phyloP scores from a whole-genome alignment of 2,888 invertebrate genomes.

The Athalia circularis region DNA sequence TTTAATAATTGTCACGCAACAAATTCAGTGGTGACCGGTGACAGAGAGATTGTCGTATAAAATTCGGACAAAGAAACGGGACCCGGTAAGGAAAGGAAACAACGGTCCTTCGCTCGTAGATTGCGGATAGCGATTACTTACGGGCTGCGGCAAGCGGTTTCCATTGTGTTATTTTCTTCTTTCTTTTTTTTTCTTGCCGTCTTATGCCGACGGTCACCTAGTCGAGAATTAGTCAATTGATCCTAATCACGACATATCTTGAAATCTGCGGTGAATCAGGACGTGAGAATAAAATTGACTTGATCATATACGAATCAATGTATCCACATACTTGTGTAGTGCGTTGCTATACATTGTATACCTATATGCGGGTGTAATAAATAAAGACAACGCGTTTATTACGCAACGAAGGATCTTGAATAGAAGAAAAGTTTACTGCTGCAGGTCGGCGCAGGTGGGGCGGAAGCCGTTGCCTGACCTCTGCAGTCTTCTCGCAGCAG shows the following conservation, averaged over 20 bases:
- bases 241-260: constrained; percentile 28
- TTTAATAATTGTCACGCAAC: constrained; percentile 38
- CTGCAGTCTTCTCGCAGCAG: neutral
- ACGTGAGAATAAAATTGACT: constrained; percentile 12
- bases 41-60: constrained; percentile 21
- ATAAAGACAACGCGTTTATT: constrained; percentile 4
- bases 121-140: constrained; percentile 36
- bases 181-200: neutral
- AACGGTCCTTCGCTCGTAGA: constrained; percentile 26
- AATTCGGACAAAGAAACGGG: constrained; percentile 35
- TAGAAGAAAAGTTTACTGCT: neutral
- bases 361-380: neutral
- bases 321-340: neutral
- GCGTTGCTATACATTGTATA: neutral
- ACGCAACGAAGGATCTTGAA: neutral
- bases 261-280: constrained; percentile 18
- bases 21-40: constrained; percentile 18
- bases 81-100: constrained; percentile 24
- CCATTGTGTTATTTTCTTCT: neutral
- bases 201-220: constrained; percentile 7
- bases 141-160: constrained; percentile 33
- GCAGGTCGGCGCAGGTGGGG: neutral
- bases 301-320: neutral
- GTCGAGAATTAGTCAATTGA: constrained; percentile 35
- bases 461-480: constrained; percentile 34